These are phyloP conservation scores for Neodiprion lecontei DNA, from an alignment of 1,140 invertebrate species.

Conservation along the genomic window DNA sequence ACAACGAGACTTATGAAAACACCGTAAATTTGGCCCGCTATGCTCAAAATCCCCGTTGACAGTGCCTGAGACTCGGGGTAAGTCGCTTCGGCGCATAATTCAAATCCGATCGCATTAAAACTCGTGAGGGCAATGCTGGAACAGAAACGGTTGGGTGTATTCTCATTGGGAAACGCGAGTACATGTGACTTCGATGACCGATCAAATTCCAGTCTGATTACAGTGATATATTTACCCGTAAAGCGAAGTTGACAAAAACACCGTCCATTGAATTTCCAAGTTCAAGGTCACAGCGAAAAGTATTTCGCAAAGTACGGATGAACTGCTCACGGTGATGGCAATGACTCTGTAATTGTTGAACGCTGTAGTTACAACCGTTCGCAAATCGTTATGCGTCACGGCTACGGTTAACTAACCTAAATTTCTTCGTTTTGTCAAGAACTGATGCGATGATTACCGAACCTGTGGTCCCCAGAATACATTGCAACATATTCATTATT, in stretches of 20 bases:
- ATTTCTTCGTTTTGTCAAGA: constrained; percentile 71
- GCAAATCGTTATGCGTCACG: constrained; percentile 41
- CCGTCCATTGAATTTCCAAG: constrained; percentile 63
- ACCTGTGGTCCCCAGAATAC: constrained; percentile 69
- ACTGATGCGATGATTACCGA: constrained; percentile 71
- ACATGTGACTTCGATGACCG: no score
- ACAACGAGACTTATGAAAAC: constrained; percentile 62
- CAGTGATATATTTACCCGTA: constrained; percentile 58
- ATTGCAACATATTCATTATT: constrained; percentile 69
- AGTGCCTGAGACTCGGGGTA: constrained; percentile 76
- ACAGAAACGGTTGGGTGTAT: not conserved
- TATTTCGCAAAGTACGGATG: no score
- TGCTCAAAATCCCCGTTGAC: constrained; percentile 73
- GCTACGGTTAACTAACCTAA: constrained; percentile 70
- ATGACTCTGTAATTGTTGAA: no score
- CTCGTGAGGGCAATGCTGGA: constrained; percentile 76
- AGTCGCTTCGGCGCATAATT: constrained; percentile 78
- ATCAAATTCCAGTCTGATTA: no score
- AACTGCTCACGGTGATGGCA: no score
- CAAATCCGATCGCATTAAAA: constrained; percentile 77
- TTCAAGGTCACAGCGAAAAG: no score
- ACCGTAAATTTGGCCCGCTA: constrained; percentile 70
- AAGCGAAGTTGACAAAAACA: constrained; percentile 68
- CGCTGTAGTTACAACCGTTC: no score
- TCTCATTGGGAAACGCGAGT: no score